Percentiles rank a stretch among this genome's conserved stretches.
Conservation (phyloP, 1,140 invertebrate genomes). For the Halictus rubicundus region DNA sequence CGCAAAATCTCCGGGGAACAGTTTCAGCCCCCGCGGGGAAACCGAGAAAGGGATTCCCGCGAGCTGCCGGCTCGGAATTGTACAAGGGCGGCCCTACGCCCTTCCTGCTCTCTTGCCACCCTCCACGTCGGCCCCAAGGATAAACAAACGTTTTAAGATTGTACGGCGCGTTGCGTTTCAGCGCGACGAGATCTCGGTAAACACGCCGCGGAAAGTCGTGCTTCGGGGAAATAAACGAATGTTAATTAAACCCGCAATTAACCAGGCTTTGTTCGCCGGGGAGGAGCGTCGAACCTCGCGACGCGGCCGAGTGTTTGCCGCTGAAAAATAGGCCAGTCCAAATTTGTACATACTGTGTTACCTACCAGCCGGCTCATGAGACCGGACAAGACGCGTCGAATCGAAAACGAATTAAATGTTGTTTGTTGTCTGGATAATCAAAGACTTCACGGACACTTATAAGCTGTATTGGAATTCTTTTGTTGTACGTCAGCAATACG, state of each 20-base stretch:
- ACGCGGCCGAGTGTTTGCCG: neutral
- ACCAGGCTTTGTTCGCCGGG: neutral
- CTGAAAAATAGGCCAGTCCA: neutral
- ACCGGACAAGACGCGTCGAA: neutral
- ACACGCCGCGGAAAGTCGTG: neutral
- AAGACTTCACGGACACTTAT: too few species aligned
- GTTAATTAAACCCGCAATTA: slow-evolving; percentile 21
- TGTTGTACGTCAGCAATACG: too few species aligned
- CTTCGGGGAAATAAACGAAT: slow-evolving; percentile 3
- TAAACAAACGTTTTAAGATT: slow-evolving; percentile 39
- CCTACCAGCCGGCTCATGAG: neutral
- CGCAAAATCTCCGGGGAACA: neutral
- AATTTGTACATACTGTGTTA: neutral
- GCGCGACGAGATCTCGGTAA: neutral
- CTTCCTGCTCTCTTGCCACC: neutral
- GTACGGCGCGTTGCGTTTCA: neutral
- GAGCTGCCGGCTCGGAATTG: slow-evolving; percentile 14
- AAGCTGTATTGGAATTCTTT: too few species aligned
- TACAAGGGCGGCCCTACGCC: slow-evolving; percentile 13
- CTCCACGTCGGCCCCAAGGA: neutral
- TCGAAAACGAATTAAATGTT: neutral
- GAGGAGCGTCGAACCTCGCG: neutral
- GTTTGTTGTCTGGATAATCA: too few species aligned
- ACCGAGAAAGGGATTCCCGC: neutral
- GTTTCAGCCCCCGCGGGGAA: neutral